These are phyloP conservation scores for Cyrtorhinus lividipennis DNA, from an alignment of 1,140 invertebrate species.

Conservation along the genomic window DNA sequence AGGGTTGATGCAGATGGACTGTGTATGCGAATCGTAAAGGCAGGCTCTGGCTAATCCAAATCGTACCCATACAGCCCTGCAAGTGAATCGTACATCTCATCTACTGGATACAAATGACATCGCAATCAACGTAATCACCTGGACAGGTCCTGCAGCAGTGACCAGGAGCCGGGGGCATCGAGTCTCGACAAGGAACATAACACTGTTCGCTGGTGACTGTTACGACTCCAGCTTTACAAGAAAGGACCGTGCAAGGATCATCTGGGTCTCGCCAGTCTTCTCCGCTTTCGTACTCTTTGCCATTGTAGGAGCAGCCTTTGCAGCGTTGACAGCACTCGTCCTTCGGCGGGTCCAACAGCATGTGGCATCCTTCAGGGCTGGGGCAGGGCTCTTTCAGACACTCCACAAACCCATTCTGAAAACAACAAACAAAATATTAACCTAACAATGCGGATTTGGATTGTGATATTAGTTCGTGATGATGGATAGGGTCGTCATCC, in stretches of 20 bases:
- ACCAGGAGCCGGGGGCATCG: constrained; percentile 48
- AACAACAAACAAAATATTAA: too few species aligned
- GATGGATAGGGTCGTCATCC: constrained; percentile 12
- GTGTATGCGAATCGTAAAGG: too few species aligned
- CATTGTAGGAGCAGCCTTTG: constrained; percentile 61
- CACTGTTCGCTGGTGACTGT: constrained; percentile 64
- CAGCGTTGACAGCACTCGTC: constrained; percentile 50
- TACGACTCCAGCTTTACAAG: constrained; percentile 68
- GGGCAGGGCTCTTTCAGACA: constrained; percentile 48
- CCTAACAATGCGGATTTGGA: too few species aligned
- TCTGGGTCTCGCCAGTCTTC: constrained; percentile 55
- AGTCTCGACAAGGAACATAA: constrained; percentile 58
- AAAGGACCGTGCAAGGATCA: constrained; percentile 52
- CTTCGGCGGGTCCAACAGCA: constrained; percentile 38
- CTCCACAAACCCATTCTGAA: constrained; percentile 57
- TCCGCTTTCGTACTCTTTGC: constrained; percentile 52
- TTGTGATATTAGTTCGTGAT: too few species aligned
- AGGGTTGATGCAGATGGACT: too few species aligned
- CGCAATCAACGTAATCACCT: constrained; percentile 36
- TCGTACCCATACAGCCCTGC: too few species aligned
- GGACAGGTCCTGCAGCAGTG: constrained; percentile 73
- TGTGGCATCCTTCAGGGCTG: constrained; percentile 49
- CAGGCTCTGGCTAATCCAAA: too few species aligned
- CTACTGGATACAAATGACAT: too few species aligned
- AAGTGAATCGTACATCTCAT: too few species aligned